Evolutionary conservation across 1,140 invertebrate genomes (phyloP), one percentile per base, ranked within the genome.

Genomic region (Pseudachorutes palmiensis): DNA sequence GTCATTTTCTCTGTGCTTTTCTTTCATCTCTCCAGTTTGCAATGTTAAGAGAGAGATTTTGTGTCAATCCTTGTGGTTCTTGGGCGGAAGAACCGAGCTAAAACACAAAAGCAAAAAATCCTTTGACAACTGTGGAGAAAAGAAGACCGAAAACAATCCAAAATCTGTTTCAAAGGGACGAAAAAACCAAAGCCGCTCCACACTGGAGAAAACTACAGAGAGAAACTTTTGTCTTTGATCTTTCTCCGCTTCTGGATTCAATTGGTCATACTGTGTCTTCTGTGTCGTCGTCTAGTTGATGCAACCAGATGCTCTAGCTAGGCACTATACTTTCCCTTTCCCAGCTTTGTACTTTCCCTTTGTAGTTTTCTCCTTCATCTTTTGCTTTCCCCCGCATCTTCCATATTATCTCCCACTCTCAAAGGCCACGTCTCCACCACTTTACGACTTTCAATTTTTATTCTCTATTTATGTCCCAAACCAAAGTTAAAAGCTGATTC

Each of bases 191-290:
- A 68, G 66, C 66, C 66, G 70, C 70, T 63, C 49, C 30, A 41
- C 62, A 68, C 66, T 12, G 9, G 19, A 19, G 19, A 9, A 55
- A 26, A 55, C 51, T 55, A 55, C 51, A 55, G 51, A 55, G 51
- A 55, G 51, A 55, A 55, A 55, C 14, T 55, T 69, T 67, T 70
- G 30, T 48, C 69, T 73, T 73, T 70, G 67, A 70, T 70, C 69
- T 45, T 73, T 70, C 66, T 65, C 72, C 69, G 69, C 61, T n/a
- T n/a, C n/a, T 67, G 32, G 57, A 72, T 70, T 70, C 68, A 73
- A 70, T 73, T 73, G 72, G 72, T 73, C 72, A 73, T 73, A 69
- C 63, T 68, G 64, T 48, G 64, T 69, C 69, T 67, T 58, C 55
- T 9, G 9, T 3, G 19, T 9, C 14, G 9, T 12, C 19, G 24